A percentile compares a stretch with the other conserved stretches of the same genome.
Evolutionary conservation across 1,140 invertebrate species (phyloP).

Genomic region (Cyclina sinensis): DNA sequence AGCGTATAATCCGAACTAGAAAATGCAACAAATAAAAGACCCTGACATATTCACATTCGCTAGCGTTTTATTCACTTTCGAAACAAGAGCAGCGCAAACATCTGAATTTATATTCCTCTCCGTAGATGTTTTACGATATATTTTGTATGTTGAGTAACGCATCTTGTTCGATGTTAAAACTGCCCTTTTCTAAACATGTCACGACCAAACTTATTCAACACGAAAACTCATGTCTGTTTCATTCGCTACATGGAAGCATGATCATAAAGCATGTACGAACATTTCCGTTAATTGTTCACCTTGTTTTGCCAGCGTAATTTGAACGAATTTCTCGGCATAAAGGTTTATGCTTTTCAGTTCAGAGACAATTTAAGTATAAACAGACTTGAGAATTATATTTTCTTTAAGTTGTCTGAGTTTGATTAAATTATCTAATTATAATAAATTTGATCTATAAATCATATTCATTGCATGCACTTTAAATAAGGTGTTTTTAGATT

Average conservation of each 20-base stretch:
- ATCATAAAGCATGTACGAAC: neutral
- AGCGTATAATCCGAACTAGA: neutral
- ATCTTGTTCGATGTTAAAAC: conserved; percentile 3
- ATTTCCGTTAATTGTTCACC: conserved; percentile 19
- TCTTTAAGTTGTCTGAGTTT: too few species aligned
- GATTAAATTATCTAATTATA: too few species aligned
- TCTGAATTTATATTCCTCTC: neutral
- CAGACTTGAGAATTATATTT: too few species aligned
- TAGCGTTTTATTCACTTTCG: neutral
- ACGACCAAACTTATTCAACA: conserved; percentile 15
- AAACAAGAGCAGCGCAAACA: neutral
- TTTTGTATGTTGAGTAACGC: neutral
- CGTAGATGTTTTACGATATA: neutral
- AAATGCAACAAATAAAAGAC: neutral
- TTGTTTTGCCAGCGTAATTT: neutral
- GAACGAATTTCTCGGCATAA: conserved; percentile 10
- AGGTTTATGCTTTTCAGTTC: neutral
- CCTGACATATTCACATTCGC: neutral
- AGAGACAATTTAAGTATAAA: neutral
- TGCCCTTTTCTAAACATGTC: conserved; percentile 15
- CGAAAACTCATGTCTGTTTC: conserved; percentile 14
- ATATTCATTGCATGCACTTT: neutral
- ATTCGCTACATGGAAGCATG: neutral
- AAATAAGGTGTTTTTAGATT: too few species aligned
- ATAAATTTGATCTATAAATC: conserved; percentile 8